Base-by-base conservation (phyloP, 1,140 invertebrate species). In the Pinna nobilis region DNA sequence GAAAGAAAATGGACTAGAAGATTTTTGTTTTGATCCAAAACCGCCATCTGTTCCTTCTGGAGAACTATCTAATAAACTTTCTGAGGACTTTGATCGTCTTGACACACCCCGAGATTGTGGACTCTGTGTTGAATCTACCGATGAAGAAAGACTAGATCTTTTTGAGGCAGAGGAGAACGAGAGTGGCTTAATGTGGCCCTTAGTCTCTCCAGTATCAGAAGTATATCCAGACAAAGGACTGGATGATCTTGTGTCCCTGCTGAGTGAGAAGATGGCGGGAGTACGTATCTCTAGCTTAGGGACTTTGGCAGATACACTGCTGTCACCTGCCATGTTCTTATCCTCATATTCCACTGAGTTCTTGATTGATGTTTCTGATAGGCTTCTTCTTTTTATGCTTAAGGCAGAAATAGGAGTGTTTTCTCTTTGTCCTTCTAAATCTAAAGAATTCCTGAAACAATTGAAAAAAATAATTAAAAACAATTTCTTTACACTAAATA, bases 251-350 rank as follows among this genome's bases (percentile, higher is more conserved):
- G 78, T 61, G 23, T 68, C 20, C 3, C 74, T 60, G n/a, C 78
- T 69, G 1, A 60, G 70, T 20, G 82, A 59, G 30, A 74, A 76
- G n/a, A 84, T 67, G 28, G 70, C 57, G 1, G 84, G 82, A 2
- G 85, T 82, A 25, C 80, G 80, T 7, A 86, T 82, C 60, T 86
- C 85, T 6, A 86, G 74, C 59, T 83, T 84, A 44, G 80, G 82
- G 39, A 86, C 79, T 76, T 86, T 86, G 4, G 85, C 79, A 20
- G 76, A 70, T 11, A 70, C 68, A 33, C 44, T 50, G 9, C 49
- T 18, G 41, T 50, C 33, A 33, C 63, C 49, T 39, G 79, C 77
- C 28, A 70, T 64, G n/a, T 55, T 53, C 30, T 65, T 50, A 32
- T 70, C 76, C 23, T 79, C 65, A 28, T 63, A 41, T n/a, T 76